These are phyloP conservation scores for Apotomis turbidana DNA, from an alignment of 2,888 invertebrate genomes.

Conservation along the genomic window DNA sequence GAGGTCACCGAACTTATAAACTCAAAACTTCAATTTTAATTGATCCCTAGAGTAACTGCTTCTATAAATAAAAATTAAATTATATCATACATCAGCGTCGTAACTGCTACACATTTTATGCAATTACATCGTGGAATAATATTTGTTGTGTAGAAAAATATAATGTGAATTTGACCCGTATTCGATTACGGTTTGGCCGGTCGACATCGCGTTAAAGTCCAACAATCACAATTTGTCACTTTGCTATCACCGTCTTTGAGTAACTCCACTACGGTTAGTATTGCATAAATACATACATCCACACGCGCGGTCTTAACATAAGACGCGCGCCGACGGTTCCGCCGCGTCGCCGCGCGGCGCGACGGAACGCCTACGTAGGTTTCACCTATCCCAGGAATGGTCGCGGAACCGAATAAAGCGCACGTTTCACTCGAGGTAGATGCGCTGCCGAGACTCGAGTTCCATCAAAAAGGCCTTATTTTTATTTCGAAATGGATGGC, in stretches of 20 bases:
- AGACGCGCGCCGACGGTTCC: constrained; percentile 51
- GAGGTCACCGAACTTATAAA: constrained; percentile 52
- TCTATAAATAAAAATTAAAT: constrained; percentile 73
- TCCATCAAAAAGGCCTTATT: constrained; percentile 37
- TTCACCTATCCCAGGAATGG: constrained; percentile 34
- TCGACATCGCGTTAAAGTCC: constrained; percentile 46
- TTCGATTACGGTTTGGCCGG: constrained; percentile 51
- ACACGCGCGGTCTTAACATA: constrained; percentile 65
- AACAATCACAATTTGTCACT: constrained; percentile 64
- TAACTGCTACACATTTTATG: constrained; percentile 58
- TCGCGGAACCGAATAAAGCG: constrained; percentile 22
- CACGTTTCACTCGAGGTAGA: constrained; percentile 26
- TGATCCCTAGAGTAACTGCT: constrained; percentile 59
- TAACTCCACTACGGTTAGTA: constrained; percentile 52
- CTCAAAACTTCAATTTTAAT: constrained; percentile 57
- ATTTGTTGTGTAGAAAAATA: constrained; percentile 67
- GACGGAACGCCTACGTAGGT: constrained; percentile 22
- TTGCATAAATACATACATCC: constrained; percentile 62
- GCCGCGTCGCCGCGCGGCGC: constrained; percentile 44
- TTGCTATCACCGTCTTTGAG: constrained; percentile 64
- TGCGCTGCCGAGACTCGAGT: constrained; percentile 29
- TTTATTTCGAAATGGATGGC: constrained; percentile 53
- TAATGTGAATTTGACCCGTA: constrained; percentile 50
- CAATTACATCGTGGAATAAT: constrained; percentile 66
- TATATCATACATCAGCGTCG: constrained; percentile 61